These are phyloP conservation scores for Phrynocephalus guinanensis DNA, from an alignment of 2,797 vertebrate genomes.

Conservation along the genomic window DNA sequence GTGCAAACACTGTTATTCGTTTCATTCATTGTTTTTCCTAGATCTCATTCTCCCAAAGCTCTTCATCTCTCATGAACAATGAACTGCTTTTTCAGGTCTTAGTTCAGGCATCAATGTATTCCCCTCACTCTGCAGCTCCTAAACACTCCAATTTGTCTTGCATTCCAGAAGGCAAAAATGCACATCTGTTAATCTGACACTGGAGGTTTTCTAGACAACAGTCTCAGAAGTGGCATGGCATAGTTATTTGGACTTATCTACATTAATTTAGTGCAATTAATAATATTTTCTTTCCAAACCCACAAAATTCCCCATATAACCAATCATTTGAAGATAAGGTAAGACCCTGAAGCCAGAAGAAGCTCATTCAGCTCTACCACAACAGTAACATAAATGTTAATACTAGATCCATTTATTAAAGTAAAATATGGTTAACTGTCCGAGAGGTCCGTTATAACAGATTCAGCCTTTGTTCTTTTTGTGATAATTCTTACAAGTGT, in stretches of 20 bases:
- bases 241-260: neutral
- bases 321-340: no score
- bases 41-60: neutral
- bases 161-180: neutral
- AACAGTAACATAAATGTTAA: neutral
- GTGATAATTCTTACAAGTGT: neutral
- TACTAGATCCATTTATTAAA: neutral
- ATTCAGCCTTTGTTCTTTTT: neutral
- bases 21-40: neutral
- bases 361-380: neutral
- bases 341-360: neutral
- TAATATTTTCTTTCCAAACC: neutral
- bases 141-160: neutral
- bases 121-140: neutral
- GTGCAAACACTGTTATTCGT: neutral
- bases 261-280: neutral
- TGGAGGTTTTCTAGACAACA: neutral
- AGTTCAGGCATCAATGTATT: neutral
- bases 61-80: neutral
- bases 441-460: neutral
- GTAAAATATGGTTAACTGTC: neutral
- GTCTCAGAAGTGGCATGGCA: neutral
- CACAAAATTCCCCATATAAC: neutral
- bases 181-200: neutral
- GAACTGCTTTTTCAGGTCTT: no score